These are phyloP conservation scores for Forbesichthys papilliferus DNA, from an alignment of 2,113 vertebrate genomes.

Conservation along the genomic window DNA sequence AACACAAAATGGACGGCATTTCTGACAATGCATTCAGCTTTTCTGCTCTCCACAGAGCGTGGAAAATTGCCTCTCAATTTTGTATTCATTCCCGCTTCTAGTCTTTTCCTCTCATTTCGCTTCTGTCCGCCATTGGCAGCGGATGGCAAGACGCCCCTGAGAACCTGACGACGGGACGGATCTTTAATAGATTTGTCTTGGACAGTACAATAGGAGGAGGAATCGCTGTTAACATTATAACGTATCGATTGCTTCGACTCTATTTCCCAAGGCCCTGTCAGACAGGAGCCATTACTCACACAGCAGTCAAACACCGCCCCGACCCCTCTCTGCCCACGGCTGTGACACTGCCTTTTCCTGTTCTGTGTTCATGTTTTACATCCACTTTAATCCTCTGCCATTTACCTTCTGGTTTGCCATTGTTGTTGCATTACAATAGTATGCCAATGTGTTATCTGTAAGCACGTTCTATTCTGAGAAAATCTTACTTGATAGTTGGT, in stretches of 20 bases:
- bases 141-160: conserved; percentile 13
- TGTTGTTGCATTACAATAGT: not conserved
- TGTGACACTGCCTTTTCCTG: conserved; percentile 48
- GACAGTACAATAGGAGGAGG: conserved; percentile 68
- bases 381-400: conserved; percentile 22
- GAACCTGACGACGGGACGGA: conserved; percentile 51
- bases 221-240: conserved; percentile 80
- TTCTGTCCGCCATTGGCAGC: conserved; percentile 42
- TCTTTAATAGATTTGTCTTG: conserved; percentile 75
- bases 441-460: not conserved
- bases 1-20: conserved; percentile 25
- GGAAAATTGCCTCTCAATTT: conserved; percentile 43
- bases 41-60: conserved; percentile 14
- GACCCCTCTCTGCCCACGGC: conserved; percentile 8
- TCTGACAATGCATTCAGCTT: conserved; percentile 25
- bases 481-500: conserved; percentile 2
- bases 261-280: conserved; percentile 69
- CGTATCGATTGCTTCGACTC: conserved; percentile 71
- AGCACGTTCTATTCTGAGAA: conserved; percentile 10
- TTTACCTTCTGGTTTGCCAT: not conserved
- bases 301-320: conserved; percentile 53
- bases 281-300: conserved; percentile 73
- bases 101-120: not conserved
- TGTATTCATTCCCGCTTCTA: conserved; percentile 18
- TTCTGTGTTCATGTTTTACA: conserved; percentile 40